Evolutionary conservation across 2,888 invertebrate species (phyloP).

Genomic region (Dugesia japonica): DNA sequence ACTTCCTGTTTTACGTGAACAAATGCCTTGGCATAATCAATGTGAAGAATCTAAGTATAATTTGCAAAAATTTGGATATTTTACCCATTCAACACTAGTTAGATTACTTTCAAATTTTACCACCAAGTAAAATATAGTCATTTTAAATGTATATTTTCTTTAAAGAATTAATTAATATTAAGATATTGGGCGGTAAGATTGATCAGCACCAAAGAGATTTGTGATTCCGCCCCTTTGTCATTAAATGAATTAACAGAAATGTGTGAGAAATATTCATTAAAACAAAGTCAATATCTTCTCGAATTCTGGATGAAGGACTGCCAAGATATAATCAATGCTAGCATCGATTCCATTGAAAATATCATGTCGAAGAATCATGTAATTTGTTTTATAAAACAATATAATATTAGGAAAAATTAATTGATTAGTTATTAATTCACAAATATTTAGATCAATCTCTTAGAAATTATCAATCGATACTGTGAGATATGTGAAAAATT

Average conservation of each 20-base stretch:
- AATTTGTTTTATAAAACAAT: background rate
- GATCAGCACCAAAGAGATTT: background rate
- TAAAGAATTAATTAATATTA: no score
- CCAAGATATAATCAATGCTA: background rate
- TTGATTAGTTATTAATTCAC: no score
- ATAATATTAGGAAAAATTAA: no score
- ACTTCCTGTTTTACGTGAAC: background rate
- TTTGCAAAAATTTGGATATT: background rate
- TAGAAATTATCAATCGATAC: no score
- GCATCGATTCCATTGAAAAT: background rate
- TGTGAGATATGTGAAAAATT: no score
- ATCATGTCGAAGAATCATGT: background rate
- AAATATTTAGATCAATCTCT: no score
- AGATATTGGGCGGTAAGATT: background rate
- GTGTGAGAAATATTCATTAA: background rate
- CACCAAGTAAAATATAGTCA: background rate
- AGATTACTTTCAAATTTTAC: background rate
- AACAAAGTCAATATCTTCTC: background rate
- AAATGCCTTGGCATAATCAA: conserved; percentile 2
- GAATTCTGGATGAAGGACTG: background rate
- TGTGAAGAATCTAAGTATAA: background rate
- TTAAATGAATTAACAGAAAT: background rate
- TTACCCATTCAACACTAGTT: background rate
- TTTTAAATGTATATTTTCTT: background rate
- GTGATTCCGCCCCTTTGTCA: background rate